phyloP scores from a whole-genome alignment of 1,140 invertebrate species.

The Physella acuta region DNA sequence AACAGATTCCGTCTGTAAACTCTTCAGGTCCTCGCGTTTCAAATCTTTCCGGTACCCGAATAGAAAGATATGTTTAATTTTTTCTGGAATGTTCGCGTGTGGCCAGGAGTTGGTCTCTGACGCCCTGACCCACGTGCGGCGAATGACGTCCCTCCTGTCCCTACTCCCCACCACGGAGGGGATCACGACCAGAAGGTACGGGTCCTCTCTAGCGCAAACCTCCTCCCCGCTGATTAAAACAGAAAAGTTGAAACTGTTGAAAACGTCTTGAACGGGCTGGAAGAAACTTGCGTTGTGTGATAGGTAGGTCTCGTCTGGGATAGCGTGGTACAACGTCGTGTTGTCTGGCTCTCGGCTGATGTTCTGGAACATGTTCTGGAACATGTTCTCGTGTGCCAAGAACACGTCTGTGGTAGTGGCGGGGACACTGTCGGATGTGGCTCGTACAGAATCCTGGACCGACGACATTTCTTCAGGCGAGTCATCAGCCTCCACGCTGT shows the following conservation, averaged over 20 bases:
- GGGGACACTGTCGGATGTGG: too few relatives aligned
- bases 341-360: too few relatives aligned
- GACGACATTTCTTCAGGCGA: too few relatives aligned
- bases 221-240: neutral
- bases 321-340: neutral
- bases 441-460: too few relatives aligned
- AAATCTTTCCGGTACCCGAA: neutral
- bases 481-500: too few relatives aligned
- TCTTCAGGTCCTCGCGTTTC: too few relatives aligned
- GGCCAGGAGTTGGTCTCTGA: neutral
- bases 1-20: slow-evolving; percentile 3
- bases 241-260: neutral
- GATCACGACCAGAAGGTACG: neutral
- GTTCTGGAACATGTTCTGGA: too few relatives aligned
- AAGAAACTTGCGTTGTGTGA: neutral
- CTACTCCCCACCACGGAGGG: neutral
- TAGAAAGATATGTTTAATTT: neutral
- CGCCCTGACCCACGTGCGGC: neutral
- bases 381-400: too few relatives aligned
- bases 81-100: neutral
- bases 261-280: neutral
- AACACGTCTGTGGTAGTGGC: too few relatives aligned
- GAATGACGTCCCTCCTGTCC: neutral
- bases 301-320: neutral
- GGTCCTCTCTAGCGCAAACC: neutral